A percentile compares a stretch with the other conserved stretches of the same genome.
These are phyloP conservation scores for Drosophila mayaguana DNA, from an alignment of 2,888 invertebrate species.

Conservation along the genomic window DNA sequence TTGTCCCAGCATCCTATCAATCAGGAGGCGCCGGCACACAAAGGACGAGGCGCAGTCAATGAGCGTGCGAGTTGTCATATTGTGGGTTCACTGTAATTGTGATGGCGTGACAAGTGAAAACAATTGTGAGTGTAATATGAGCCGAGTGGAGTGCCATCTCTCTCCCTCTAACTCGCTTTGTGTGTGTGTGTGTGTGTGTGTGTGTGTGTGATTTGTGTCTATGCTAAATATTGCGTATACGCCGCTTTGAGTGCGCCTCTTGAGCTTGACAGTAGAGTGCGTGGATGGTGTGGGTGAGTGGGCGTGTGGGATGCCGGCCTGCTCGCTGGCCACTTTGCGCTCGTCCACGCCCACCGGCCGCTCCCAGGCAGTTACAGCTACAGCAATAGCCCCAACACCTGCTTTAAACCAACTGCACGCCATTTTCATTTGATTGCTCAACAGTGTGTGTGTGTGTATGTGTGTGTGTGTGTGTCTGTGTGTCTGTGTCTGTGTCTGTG, in stretches of 20 bases:
- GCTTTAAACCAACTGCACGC: neutral
- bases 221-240: slow-evolving; percentile 50
- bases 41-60: slow-evolving; percentile 4
- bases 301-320: slow-evolving; percentile 56
- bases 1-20: slow-evolving; percentile 2
- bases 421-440: neutral
- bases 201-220: neutral
- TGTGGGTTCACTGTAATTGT: slow-evolving; percentile 31
- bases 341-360: neutral
- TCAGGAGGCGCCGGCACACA: neutral
- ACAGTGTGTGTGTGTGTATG: neutral
- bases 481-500: neutral
- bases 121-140: slow-evolving; percentile 15
- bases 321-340: slow-evolving; percentile 45
- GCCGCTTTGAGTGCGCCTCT: slow-evolving; percentile 30
- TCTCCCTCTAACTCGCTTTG: too few species aligned
- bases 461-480: too few species aligned
- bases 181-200: too few species aligned
- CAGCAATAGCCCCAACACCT: neutral
- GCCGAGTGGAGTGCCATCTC: slow-evolving; percentile 8
- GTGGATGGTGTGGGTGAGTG: neutral
- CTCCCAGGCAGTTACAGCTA: neutral
- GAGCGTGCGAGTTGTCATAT: slow-evolving; percentile 3
- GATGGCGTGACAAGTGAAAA: slow-evolving; percentile 36
- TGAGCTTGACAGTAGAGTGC: slow-evolving; percentile 23